These are phyloP conservation scores for Eristalis pertinax DNA, from an alignment of 2,888 invertebrate species.

Conservation along the genomic window DNA sequence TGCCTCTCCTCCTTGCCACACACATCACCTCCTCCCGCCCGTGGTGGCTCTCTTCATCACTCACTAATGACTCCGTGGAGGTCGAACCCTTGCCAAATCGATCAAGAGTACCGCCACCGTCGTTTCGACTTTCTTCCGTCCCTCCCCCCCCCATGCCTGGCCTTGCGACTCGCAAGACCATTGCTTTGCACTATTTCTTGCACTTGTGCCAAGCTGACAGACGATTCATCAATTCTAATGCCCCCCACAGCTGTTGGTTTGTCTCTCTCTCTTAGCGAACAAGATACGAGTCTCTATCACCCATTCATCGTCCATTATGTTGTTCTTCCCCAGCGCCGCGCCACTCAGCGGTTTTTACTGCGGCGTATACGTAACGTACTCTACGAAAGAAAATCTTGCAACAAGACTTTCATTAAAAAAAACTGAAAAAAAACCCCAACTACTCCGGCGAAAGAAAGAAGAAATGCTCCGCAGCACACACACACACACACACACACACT, in stretches of 20 bases:
- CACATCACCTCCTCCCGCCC: not conserved
- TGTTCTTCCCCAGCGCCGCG: conserved; percentile 1
- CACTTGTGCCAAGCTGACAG: conserved; percentile 48
- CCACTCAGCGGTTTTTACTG: conserved; percentile 54
- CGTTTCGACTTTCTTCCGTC: conserved; percentile 44
- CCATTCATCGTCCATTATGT: conserved; percentile 20
- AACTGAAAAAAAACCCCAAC: not conserved
- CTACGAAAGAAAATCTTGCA: conserved; percentile 38
- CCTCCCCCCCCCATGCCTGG: not conserved
- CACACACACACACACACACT: conserved; percentile 18
- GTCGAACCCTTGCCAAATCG: conserved; percentile 38
- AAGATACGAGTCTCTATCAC: conserved; percentile 31
- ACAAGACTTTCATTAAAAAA: conserved; percentile 63
- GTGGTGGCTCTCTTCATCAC: not conserved
- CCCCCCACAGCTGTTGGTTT: not conserved
- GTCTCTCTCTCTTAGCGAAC: not conserved
- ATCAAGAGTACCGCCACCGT: conserved; percentile 10
- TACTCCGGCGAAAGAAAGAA: conserved; percentile 21
- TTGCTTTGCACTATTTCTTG: conserved; percentile 45
- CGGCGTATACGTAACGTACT: conserved; percentile 59
- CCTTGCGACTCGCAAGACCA: conserved; percentile 43
- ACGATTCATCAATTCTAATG: conserved; percentile 38
- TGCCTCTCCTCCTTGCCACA: not conserved
- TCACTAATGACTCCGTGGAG: not conserved
- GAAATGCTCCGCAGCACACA: conserved; percentile 36